Evolutionary conservation across 2,797 vertebrate species (phyloP).

Genomic region (Danio aesculapii): DNA sequence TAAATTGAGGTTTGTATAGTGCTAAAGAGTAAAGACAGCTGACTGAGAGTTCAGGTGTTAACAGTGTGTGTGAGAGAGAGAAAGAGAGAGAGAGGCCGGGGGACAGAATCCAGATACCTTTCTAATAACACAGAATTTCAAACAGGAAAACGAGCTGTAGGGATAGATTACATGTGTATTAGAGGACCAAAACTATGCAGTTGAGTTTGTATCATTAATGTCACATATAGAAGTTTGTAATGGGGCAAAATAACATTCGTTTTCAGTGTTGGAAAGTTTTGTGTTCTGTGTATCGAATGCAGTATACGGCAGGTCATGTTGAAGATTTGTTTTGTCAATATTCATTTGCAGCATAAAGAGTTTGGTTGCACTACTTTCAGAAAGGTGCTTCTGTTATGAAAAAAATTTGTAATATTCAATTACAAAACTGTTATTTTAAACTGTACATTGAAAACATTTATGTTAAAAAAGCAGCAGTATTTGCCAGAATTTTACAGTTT

Average conservation of each 20-base stretch:
- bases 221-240: not conserved
- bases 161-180: not conserved
- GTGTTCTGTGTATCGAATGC: too few relatives aligned
- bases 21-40: constrained; percentile 34
- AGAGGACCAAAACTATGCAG: not conserved
- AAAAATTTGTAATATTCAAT: too few relatives aligned
- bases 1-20: constrained; percentile 30
- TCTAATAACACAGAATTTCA: constrained; percentile 4
- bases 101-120: constrained; percentile 21
- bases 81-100: not conserved
- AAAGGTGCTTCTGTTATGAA: too few relatives aligned
- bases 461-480: too few relatives aligned
- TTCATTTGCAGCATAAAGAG: too few relatives aligned
- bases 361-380: too few relatives aligned
- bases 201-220: not conserved
- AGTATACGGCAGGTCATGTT: too few relatives aligned
- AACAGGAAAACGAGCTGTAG: not conserved
- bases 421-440: too few relatives aligned
- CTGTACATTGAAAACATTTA: too few relatives aligned
- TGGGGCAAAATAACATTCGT: not conserved
- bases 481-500: too few relatives aligned
- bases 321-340: too few relatives aligned
- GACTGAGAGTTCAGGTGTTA: constrained; percentile 23
- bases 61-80: not conserved
- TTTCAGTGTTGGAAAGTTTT: too few relatives aligned